Base-by-base conservation (phyloP, 2,888 invertebrate genomes). In the Sarcophaga variegata region DNA sequence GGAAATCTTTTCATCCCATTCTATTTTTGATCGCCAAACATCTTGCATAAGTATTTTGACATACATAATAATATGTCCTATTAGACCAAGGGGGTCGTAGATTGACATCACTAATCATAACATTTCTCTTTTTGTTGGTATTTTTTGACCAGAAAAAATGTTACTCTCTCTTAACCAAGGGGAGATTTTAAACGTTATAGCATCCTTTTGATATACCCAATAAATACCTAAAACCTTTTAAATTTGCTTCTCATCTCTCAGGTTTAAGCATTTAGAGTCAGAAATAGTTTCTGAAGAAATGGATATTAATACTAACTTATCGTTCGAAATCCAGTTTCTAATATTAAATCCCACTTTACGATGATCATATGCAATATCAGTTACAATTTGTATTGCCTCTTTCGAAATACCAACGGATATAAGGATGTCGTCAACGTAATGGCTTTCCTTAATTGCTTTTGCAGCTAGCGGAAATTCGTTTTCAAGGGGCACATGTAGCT, bases 191-290 rank as follows among this genome's bases (percentile, higher is more conserved):
- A 79, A 80, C n/a, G 71, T 79, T 47, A 82, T 82, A 12, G 60
- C 22, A 70, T 85, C 81, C n/a, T 81, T 72, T 14, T 71, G 54
- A 27, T 76, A 71, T 45, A 72, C 67, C 66, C 81, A 85, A 59
- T 83, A 85, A 49, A 78, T 64, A 14, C 78, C 85, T 17, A 79
- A 64, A 49, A 81, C 79, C 64, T 81, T 85, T 82, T 85, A 79
- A 10, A 74, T 60, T n/a, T n/a, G 14, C 62, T 62, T 54, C 37
- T 75, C 81, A 14, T n/a, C n/a, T 76, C 76, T 63, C 6, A 70
- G 54, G 49, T 83, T 83, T 14, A 83, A 47, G 45, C 71, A 77
- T 64, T 66, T 75, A 12, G 37, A 60, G 12, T 37, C 59, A 2
- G 47, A 60, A 59, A 60, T 45, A 6, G 12, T 20, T 37, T 10